Conservation (phyloP, 2,888 invertebrate genomes). For the Margaritifera margaritifera region DNA sequence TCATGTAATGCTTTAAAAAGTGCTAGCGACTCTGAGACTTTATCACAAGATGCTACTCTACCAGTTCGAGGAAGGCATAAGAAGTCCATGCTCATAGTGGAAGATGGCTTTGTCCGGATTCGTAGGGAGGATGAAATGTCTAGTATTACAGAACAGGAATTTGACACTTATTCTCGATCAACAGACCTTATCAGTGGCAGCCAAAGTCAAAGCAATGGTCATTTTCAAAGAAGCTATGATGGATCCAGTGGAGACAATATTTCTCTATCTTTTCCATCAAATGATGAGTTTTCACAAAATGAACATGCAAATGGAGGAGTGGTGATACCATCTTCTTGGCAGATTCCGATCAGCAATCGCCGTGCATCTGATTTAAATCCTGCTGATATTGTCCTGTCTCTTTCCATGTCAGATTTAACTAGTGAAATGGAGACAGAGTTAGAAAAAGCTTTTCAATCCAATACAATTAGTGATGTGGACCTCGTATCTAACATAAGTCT, state of each 20-base stretch:
- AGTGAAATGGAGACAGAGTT: slow-evolving; percentile 64
- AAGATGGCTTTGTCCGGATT: slow-evolving; percentile 91
- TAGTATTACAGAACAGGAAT: slow-evolving; percentile 34
- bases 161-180: slow-evolving; percentile 25
- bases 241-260: slow-evolving; percentile 10
- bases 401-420: slow-evolving; percentile 63
- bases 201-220: slow-evolving; percentile 45
- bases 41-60: too few species aligned
- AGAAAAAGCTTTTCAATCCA: slow-evolving; percentile 48
- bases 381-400: slow-evolving; percentile 52
- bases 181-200: slow-evolving; percentile 29
- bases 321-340: background rate
- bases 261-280: background rate
- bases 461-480: slow-evolving; percentile 21
- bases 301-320: slow-evolving; percentile 1
- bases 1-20: too few species aligned
- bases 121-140: slow-evolving; percentile 79
- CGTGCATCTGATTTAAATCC: slow-evolving; percentile 9
- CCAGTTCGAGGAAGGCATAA: slow-evolving; percentile 1
- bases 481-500: slow-evolving; percentile 24
- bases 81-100: slow-evolving; percentile 87
- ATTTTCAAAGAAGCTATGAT: slow-evolving; percentile 49
- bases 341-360: too few species aligned
- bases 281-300: slow-evolving; percentile 2
- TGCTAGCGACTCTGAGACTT: too few species aligned